phyloP scores from a whole-genome alignment of 2,113 vertebrate genomes.

The Podocnemis expansa region DNA sequence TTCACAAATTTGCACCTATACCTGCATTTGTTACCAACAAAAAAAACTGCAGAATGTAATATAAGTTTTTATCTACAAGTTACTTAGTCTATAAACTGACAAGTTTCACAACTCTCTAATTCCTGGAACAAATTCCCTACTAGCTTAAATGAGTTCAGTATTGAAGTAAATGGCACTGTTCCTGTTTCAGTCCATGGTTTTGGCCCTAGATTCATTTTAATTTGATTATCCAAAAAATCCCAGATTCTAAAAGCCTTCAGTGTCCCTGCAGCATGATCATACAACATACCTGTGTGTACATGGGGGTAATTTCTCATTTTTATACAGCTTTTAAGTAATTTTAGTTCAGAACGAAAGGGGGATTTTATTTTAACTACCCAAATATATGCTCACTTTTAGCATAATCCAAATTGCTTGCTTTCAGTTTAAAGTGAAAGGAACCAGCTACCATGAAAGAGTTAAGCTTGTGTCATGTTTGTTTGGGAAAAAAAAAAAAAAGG shows the following conservation, averaged over 20 bases:
- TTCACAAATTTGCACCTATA: neutral
- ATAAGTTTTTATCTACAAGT: neutral
- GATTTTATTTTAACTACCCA: neutral
- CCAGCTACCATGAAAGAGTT: constrained; percentile 69
- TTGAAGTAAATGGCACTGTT: neutral
- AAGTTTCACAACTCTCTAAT: neutral
- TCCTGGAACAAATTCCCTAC: neutral
- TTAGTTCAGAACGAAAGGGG: neutral
- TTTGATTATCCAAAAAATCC: constrained; percentile 5
- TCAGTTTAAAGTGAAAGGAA: neutral
- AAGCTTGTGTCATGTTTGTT: neutral
- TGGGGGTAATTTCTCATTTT: neutral
- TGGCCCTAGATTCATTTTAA: neutral
- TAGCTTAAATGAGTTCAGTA: neutral
- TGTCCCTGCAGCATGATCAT: fast-evolving
- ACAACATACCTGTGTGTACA: fast-evolving
- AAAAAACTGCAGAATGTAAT: neutral
- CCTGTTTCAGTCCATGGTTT: neutral
- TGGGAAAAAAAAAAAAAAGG: neutral
- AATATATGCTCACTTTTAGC: neutral
- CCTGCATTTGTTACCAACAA: neutral
- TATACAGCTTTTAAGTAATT: neutral
- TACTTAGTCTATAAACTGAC: neutral
- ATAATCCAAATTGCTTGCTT: neutral
- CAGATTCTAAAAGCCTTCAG: neutral